phyloP scores from a whole-genome alignment of 2,888 invertebrate genomes.

The Strigamia crassipes region DNA sequence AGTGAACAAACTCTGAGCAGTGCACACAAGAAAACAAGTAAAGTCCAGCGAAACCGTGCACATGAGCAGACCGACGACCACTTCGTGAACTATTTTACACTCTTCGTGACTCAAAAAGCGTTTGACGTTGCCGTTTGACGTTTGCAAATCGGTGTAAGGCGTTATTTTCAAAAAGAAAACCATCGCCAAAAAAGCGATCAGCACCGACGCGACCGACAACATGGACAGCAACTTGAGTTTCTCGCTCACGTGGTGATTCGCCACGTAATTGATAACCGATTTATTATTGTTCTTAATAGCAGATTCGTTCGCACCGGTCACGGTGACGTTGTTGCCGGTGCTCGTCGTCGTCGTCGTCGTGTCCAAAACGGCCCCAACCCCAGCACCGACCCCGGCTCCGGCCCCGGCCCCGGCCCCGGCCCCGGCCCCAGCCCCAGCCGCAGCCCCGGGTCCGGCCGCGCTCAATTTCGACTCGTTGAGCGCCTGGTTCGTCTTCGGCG shows the following conservation, averaged over 20 bases:
- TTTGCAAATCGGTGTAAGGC: constrained; percentile 66
- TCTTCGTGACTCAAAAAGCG: constrained; percentile 64
- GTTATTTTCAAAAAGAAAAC: constrained; percentile 79
- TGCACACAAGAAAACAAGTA: constrained; percentile 89
- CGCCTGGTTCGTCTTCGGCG: neutral
- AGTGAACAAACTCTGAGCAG: constrained; percentile 91
- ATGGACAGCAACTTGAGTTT: constrained; percentile 83
- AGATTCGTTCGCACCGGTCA: neutral
- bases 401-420: too few relatives aligned
- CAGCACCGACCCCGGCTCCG: neutral
- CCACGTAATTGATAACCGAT: neutral
- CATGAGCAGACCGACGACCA: constrained; percentile 85
- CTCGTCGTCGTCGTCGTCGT: neutral
- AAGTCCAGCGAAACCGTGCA: constrained; percentile 85
- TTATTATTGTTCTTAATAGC: neutral
- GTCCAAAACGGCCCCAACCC: neutral
- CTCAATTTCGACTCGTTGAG: neutral
- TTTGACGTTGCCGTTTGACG: constrained; percentile 36
- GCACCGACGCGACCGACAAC: constrained; percentile 80
- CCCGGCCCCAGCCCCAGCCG: too few relatives aligned
- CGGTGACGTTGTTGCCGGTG: too few relatives aligned
- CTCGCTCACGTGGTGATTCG: constrained; percentile 66
- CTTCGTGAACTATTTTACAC: constrained; percentile 87
- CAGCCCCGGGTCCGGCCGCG: too few relatives aligned
- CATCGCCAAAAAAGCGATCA: constrained; percentile 80